Evolutionary conservation across 2,888 invertebrate species (phyloP), one percentile per base, ranked within the genome.

Genomic region (Congeria kusceri): DNA sequence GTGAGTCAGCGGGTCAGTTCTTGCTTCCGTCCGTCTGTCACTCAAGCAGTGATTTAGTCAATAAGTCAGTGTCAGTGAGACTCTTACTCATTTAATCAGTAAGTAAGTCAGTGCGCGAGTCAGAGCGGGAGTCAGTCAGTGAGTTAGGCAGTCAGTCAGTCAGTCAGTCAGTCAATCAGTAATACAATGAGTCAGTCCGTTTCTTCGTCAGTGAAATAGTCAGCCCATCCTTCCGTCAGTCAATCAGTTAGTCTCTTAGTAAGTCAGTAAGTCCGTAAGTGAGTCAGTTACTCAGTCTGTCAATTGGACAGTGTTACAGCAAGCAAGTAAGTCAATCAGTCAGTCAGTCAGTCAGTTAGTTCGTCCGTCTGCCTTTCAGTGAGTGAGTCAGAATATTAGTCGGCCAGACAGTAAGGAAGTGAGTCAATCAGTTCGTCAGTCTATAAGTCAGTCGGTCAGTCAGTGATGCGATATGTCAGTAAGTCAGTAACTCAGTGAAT

Each of bases 381-480:
- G 1, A 64, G 64, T 49, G 18, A 47, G 49, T 65, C 64, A 65
- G 49, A 47, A 20, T 23, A 25, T 23, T 27, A 65, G 3, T 23
- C 25, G 15, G 23, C 1, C 49, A 65, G 49, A 20, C 25, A 47
- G 64, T 49, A 46, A 65, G 49, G 46, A 3, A 47, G 49, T 47
- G 27, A 47, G 25, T 13, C n/a, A 13, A 27, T 65, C 13, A 49
- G 1, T 65, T 13, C 9, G 47, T 47, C 5, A 47, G 64, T 65
- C 64, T 44, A 9, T 49, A 32, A 65, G 64, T 46, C 64, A 47
- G 25, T 65, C 49, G 25, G 64, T 7, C 49, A 64, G 64, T 65
- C 28, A 64, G 47, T 44, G n/a, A n/a, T n/a, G n/a, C n/a, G n/a
- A n/a, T n/a, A n/a, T n/a, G 64, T 64, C 64, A 64, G 64, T 65